Conservation (phyloP, 2,888 invertebrate species). For the Lepidonotus clava region DNA sequence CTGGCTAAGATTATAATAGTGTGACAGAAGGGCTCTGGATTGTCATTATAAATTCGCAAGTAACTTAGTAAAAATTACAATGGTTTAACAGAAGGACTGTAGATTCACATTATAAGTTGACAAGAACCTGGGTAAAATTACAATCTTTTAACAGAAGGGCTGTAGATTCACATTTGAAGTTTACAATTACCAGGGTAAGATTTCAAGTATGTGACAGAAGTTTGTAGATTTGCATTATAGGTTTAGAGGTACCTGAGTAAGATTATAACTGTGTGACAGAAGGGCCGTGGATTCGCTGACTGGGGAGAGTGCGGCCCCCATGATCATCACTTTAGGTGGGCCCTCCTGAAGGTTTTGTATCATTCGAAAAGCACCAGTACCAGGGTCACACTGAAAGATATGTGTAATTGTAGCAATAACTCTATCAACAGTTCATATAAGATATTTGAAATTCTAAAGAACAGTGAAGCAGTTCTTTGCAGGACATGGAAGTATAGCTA, state of each 20-base stretch:
- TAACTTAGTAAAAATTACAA: too few species aligned
- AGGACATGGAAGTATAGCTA: too few species aligned
- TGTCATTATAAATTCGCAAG: too few species aligned
- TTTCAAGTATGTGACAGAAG: slow-evolving; percentile 65
- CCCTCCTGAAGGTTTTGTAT: slow-evolving; percentile 59
- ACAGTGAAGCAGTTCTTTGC: too few species aligned
- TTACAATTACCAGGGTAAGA: not conserved
- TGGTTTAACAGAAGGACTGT: too few species aligned
- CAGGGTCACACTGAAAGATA: slow-evolving; percentile 48
- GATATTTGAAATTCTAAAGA: too few species aligned
- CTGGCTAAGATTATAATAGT: too few species aligned
- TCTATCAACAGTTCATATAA: too few species aligned
- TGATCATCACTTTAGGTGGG: slow-evolving; percentile 62
- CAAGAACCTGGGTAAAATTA: too few species aligned
- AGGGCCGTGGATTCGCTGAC: slow-evolving; percentile 64
- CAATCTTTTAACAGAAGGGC: too few species aligned
- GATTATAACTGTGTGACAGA: slow-evolving; percentile 65
- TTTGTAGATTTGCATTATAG: slow-evolving; percentile 63
- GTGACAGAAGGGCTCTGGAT: too few species aligned
- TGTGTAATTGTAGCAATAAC: too few species aligned
- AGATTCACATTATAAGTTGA: not conserved
- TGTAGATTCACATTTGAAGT: not conserved
- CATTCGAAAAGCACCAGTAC: slow-evolving; percentile 62
- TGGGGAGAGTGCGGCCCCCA: slow-evolving; percentile 64
- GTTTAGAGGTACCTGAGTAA: slow-evolving; percentile 67